Conservation (phyloP, 2,113 vertebrate genomes). For the Neotoma lepida region DNA sequence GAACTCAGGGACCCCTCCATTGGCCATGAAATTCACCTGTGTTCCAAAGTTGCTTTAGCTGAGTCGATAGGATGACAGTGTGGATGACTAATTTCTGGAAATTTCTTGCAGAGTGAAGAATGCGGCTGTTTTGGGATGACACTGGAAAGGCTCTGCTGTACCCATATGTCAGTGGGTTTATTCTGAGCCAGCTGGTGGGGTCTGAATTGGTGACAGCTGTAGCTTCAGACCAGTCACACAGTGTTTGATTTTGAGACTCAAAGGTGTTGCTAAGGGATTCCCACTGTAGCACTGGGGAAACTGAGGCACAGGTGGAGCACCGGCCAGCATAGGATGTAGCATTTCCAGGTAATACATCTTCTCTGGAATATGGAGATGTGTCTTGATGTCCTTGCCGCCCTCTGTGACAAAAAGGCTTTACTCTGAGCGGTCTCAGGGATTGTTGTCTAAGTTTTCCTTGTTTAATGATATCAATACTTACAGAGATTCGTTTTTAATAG, state of each 20-base stretch:
- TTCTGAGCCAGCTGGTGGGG: neutral
- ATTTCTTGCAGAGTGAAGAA: slow-evolving; percentile 15
- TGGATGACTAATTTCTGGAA: neutral
- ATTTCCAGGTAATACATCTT: neutral
- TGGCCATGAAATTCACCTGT: neutral
- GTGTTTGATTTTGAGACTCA: neutral
- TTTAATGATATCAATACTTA: neutral
- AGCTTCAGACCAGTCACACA: neutral
- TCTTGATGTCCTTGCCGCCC: neutral
- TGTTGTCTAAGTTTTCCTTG: neutral
- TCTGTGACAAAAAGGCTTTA: neutral
- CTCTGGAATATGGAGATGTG: accelerated
- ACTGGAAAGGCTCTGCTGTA: neutral
- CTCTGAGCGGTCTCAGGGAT: neutral
- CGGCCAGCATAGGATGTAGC: neutral
- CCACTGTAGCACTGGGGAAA: neutral
- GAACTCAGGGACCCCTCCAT: too few species aligned
- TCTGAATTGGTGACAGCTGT: neutral
- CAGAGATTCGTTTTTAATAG: neutral
- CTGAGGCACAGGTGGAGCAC: neutral
- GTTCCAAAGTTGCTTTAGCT: neutral
- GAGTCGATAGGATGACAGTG: neutral
- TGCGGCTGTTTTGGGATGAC: neutral
- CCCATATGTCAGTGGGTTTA: neutral
- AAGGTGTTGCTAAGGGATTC: neutral